Conservation (phyloP, 2,888 invertebrate genomes). For the Erpobdella octoculata region DNA sequence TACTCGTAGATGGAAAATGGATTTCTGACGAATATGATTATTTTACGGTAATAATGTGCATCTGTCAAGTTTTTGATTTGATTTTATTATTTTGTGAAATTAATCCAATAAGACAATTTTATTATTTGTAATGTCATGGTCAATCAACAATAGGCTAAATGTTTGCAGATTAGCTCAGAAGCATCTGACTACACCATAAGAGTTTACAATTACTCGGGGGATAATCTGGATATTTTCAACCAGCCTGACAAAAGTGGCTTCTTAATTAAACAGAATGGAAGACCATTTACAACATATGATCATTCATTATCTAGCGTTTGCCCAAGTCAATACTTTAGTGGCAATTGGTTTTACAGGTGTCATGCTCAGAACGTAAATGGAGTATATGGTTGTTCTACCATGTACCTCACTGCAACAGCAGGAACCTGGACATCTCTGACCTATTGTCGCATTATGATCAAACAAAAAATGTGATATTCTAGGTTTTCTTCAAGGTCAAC, state of each 20-base stretch:
- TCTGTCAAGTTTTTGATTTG: too few relatives aligned
- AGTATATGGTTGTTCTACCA: background rate
- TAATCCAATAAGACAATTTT: too few relatives aligned
- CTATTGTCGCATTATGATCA: slow-evolving; percentile 1
- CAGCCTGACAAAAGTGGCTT: too few relatives aligned
- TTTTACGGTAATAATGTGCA: too few relatives aligned
- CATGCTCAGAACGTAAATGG: slow-evolving; percentile 13
- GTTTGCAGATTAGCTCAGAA: slow-evolving; percentile 6
- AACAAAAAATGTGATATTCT: too few relatives aligned
- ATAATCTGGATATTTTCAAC: slow-evolving; percentile 7
- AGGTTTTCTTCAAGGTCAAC: too few relatives aligned
- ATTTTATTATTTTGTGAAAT: too few relatives aligned
- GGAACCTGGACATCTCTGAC: background rate
- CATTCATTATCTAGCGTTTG: background rate
- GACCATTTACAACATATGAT: background rate
- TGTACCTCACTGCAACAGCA: background rate
- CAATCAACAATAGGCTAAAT: too few relatives aligned
- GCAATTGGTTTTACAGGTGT: slow-evolving; percentile 8
- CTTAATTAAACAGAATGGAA: background rate
- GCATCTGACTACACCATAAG: background rate
- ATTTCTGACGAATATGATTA: slow-evolving; percentile 9
- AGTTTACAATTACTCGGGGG: background rate
- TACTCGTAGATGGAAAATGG: slow-evolving; percentile 7
- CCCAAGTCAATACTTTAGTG: background rate
- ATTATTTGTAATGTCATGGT: too few relatives aligned